phyloP scores from a whole-genome alignment of 2,113 vertebrate species.

The Emydura subglobosa region DNA sequence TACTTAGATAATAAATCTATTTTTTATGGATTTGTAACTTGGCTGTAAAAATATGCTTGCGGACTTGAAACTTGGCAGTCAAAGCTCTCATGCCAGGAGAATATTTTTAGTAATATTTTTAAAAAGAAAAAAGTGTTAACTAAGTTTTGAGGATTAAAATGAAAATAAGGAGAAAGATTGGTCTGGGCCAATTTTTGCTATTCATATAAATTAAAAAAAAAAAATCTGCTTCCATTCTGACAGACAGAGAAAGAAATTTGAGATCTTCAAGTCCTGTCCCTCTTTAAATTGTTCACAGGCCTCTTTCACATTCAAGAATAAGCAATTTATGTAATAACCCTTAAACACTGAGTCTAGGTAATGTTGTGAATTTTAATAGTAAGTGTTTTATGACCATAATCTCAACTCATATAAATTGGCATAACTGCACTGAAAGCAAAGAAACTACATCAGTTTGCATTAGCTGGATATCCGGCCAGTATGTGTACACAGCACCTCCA shows the following conservation, averaged over 20 bases:
- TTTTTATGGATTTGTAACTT: conserved; percentile 73
- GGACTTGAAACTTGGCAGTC: conserved; percentile 68
- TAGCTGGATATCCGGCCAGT: neutral
- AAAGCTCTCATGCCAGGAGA: conserved; percentile 39
- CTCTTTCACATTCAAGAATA: conserved; percentile 26
- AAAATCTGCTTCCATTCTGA: conserved; percentile 6
- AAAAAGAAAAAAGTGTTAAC: conserved; percentile 40
- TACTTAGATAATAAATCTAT: conserved; percentile 55
- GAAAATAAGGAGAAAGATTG: conserved; percentile 26
- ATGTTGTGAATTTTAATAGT: conserved; percentile 7
- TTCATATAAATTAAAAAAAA: neutral
- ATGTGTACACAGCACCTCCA: neutral
- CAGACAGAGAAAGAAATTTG: conserved; percentile 24
- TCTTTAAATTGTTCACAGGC: conserved; percentile 18
- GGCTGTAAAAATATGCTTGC: conserved; percentile 65
- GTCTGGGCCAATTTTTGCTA: conserved; percentile 35
- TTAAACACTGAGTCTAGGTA: neutral
- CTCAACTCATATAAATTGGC: neutral
- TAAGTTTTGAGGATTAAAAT: conserved; percentile 57
- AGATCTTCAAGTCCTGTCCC: neutral
- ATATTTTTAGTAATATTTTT: conserved; percentile 74
- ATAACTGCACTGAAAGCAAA: neutral
- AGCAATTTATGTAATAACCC: conserved; percentile 31
- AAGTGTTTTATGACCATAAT: conserved; percentile 5
- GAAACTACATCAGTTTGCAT: neutral